Conservation (phyloP, 2,888 invertebrate genomes). For the Agrotis puta region DNA sequence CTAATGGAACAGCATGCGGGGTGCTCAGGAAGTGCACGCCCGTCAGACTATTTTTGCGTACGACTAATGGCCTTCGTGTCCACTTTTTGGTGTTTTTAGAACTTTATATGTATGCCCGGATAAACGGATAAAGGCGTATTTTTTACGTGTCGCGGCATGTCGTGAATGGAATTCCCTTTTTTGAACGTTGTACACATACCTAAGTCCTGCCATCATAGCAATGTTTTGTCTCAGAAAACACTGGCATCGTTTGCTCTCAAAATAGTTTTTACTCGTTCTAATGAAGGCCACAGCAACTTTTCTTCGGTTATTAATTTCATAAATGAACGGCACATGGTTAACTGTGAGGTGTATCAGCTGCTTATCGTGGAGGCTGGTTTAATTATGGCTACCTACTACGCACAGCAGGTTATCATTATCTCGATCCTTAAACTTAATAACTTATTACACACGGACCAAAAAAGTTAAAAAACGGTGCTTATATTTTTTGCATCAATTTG, state of each 20-base stretch:
- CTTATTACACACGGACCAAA: slow-evolving; percentile 19
- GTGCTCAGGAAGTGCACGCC: slow-evolving; percentile 48
- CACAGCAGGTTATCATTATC: slow-evolving; percentile 54
- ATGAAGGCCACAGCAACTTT: slow-evolving; percentile 1
- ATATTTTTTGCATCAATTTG: slow-evolving; percentile 23
- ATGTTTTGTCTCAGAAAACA: slow-evolving; percentile 23
- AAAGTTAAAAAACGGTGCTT: slow-evolving; percentile 19
- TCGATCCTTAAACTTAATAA: slow-evolving; percentile 44
- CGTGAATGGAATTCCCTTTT: slow-evolving; percentile 10
- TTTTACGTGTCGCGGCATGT: slow-evolving; percentile 20
- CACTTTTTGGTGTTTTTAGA: slow-evolving; percentile 48
- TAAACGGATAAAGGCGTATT: slow-evolving; percentile 27
- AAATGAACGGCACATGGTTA: slow-evolving; percentile 22
- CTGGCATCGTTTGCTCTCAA: neutral
- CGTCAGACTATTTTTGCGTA: slow-evolving; percentile 53
- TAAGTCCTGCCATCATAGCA: neutral
- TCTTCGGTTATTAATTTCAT: slow-evolving; percentile 31
- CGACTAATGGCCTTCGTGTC: slow-evolving; percentile 57
- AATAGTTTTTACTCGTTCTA: slow-evolving; percentile 21
- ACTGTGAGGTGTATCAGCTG: slow-evolving; percentile 41
- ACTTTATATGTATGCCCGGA: slow-evolving; percentile 36
- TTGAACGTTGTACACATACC: neutral
- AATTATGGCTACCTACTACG: slow-evolving; percentile 37
- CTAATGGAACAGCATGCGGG: slow-evolving; percentile 73
- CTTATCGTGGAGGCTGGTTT: slow-evolving; percentile 30